Evolutionary conservation across 2,888 invertebrate genomes (phyloP), one percentile per base, ranked within the genome.

Genomic region (Teleogryllus oceanicus): DNA sequence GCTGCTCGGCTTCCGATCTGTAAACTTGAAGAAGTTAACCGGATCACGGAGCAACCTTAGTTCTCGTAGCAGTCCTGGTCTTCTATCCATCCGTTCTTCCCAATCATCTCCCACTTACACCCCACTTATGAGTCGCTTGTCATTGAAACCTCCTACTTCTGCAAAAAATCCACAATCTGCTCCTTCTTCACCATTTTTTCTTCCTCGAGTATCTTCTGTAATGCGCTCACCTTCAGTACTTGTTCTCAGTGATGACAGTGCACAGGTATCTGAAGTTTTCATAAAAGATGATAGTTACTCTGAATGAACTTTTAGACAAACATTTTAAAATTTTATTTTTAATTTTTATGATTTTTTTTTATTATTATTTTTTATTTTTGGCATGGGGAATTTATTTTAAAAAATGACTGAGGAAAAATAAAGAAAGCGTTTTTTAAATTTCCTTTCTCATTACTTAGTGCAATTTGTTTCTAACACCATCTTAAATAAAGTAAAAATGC

Each of bases 1-100:
- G 87, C 84, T 89, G 88, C 85, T 85, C 16, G 62, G 62, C 62
- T 62, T 62, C 62, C 62, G n/a, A 62, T 62, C 62, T n/a, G n/a
- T 62, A 18, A 62, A n/a, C n/a, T 62, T n/a, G n/a, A 62, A 62
- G 85, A 84, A 77, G 77, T 77, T 50, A 49, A 16, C 16, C n/a
- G 77, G 49, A 77, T 21, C 75, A 13, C n/a, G 50, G 13, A 77
- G 77, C 77, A 50, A 77, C 13, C 77, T 50, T 50, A 77, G 13
- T 77, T 77, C 2, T 49, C 77, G 21, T 11, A 49, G 49, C 49
- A 50, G 49, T 50, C 77, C 20, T 50, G 50, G 50, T n/a, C 51
- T 21, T 20, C 77, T 77, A 21, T 77, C 77, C 20, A 50, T 50
- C 18, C 16, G 21, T 5, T 50, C 51, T 11, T 16, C 50, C 3